Conservation (phyloP, 2,113 vertebrate species). For the Zeus faber region DNA sequence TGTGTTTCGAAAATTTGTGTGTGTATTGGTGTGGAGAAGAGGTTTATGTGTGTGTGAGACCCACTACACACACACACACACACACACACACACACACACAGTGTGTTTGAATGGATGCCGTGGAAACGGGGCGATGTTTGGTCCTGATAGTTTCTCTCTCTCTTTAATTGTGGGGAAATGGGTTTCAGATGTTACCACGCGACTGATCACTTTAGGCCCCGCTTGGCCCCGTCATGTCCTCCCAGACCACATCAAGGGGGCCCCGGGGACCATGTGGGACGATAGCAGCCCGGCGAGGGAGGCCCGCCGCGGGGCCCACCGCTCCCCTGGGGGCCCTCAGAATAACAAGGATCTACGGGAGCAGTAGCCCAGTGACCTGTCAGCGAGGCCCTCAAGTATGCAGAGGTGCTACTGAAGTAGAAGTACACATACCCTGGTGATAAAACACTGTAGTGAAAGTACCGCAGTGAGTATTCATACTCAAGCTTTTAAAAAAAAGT, state of each 20-base stretch:
- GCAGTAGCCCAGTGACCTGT: slow-evolving; percentile 63
- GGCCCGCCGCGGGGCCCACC: slow-evolving; percentile 49
- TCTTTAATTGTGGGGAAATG: slow-evolving; percentile 80
- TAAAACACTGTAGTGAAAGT: too few relatives aligned
- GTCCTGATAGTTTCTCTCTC: slow-evolving; percentile 72
- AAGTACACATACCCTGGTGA: too few relatives aligned
- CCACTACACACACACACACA: slow-evolving; percentile 1
- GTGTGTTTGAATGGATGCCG: slow-evolving; percentile 71
- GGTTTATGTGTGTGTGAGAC: background rate
- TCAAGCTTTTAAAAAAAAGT: too few relatives aligned
- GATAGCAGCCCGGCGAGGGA: slow-evolving; percentile 64
- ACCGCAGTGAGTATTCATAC: too few relatives aligned
- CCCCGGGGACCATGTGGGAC: slow-evolving; percentile 60
- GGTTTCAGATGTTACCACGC: slow-evolving; percentile 76
- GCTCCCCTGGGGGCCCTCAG: slow-evolving; percentile 58
- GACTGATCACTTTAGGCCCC: slow-evolving; percentile 74
- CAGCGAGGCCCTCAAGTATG: slow-evolving; percentile 31
- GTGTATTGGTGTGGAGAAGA: background rate
- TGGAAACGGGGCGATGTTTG: slow-evolving; percentile 76
- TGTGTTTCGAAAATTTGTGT: slow-evolving; percentile 10
- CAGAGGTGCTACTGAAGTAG: too few relatives aligned
- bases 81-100: slow-evolving; percentile 44
- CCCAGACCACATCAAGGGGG: slow-evolving; percentile 74
- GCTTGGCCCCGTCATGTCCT: slow-evolving; percentile 71
- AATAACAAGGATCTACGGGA: slow-evolving; percentile 67